Evolutionary conservation across 1,140 invertebrate genomes (phyloP), one percentile per base, ranked within the genome.

Genomic region (Drosophila bocki): DNA sequence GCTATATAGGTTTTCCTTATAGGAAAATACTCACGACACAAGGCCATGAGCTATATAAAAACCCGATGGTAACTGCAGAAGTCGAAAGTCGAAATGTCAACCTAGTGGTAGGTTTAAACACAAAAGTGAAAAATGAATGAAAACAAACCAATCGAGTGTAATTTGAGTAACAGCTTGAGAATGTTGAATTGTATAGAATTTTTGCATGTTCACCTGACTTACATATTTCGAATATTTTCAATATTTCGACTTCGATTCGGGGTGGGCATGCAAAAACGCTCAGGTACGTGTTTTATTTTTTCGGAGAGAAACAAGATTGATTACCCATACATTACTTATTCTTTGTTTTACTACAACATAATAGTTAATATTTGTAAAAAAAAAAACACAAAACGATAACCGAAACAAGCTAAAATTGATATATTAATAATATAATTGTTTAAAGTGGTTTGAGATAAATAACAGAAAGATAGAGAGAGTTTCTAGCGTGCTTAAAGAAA

Each of bases 221-320:
- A 7, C 15, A 8, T 7, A 26, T 26, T 15, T 56, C 8, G 35
- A 39, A 39, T 39, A 56, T 39, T 56, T n/a, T 15, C 19, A 39
- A 56, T 56, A 56, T 39, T 56, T 56, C 53, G 53, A 56, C n/a
- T 17, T 53, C 19, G 15, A 7, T 35, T 13, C n/a, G 9, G 7
- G 68, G 59, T 68, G 75, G 48, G 54, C 70, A 65, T 75, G 82
- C 75, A 76, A 85, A 91, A 92, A 90, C 91, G 91, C 91, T 92
- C 91, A 92, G 91, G 91, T 92, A 92, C 86, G 91, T 92, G 91
- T 92, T 92, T 91, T 92, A 91, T 92, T 91, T 91, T 56, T 92
- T 92, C 91, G 93, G 94, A 94, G 94, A 94, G 94, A 94, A 94
- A 94, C 94, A 94, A 94, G 94, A 94, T 94, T 94, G 94, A 94